Base-by-base conservation (phyloP, 2,888 invertebrate genomes). In the Diaprepes abbreviatus region DNA sequence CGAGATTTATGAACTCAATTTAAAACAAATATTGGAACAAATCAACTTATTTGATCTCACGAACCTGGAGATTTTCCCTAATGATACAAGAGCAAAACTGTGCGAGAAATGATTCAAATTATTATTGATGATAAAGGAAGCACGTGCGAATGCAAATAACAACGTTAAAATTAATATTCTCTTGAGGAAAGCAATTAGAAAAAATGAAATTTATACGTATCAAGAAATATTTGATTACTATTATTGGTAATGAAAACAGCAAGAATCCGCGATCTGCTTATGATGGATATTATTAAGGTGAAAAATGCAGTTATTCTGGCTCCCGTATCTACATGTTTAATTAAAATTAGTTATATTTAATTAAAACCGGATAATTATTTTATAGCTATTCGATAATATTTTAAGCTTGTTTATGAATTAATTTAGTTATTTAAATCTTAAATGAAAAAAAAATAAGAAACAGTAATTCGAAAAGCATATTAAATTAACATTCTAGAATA, bases 121-220 rank as follows among this genome's bases (percentile, higher is more conserved):
- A 43, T 28, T 14, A 6, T 10, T 10, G 14, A 48, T 48, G 28
- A 12, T 54, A 54, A 43, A 62, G 60, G 66, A 66, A 54, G 60
- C 67, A 62, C 67, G 60, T 66, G 66, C 40, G 10, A 19, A 60
- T 66, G 21, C 31, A 52, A 66, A 66, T 60, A 50, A 21, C 38
- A 54, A 48, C 52, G 28, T 33, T 28, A 28, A 12, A 17, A 66
- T 54, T 38, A 31, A 36, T 54, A 40, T 38, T 40, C 10, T 38
- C 33, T 63, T 50, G 9, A 54, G n/a, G 54, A 66, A 48, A 52
- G 38, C 36, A 66, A 66, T 59, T 60, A 66, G 10, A 14, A 35
- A 60, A n/a, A 50, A 33, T 31, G 40, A 45, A 65, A 57, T 50
- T 60, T 63, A 63, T 63, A 52, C 9, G 36, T 35, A 48, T 14